A percentile compares a stretch with the other conserved stretches of the same genome.
phyloP scores from a whole-genome alignment of 2,113 vertebrate genomes.

The Synchiropus splendidus region DNA sequence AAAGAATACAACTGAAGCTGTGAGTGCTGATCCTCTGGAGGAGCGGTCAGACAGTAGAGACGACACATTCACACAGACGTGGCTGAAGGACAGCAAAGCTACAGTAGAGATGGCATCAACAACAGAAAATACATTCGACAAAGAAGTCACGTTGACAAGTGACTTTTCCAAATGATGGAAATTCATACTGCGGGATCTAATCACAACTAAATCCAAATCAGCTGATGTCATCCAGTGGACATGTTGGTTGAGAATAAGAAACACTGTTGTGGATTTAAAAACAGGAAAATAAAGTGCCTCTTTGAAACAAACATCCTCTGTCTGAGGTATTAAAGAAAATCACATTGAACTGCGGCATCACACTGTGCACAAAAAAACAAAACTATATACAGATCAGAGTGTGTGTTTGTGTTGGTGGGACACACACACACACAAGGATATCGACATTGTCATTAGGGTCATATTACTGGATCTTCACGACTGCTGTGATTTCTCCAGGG shows the following conservation, averaged over 20 bases:
- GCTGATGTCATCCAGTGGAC: conserved; percentile 9
- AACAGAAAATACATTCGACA: conserved; percentile 48
- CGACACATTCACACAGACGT: conserved; percentile 24
- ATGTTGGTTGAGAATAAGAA: conserved; percentile 33
- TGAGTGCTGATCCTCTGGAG: conserved; percentile 10
- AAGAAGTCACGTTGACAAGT: conserved; percentile 12
- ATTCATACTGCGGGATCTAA: conserved; percentile 6
- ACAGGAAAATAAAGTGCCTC: conserved; percentile 92
- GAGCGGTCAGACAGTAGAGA: no score
- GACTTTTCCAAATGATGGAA: no score
- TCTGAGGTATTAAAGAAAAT: conserved; percentile 70
- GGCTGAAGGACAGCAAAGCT: no score
- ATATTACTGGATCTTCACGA: no score
- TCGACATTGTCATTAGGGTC: conserved; percentile 42
- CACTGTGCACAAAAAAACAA: conserved; percentile 70
- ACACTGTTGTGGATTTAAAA: conserved; percentile 65
- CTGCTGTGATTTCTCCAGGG: no score
- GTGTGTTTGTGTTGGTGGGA: conserved; percentile 17
- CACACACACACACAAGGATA: conserved; percentile 17
- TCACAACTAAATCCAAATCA: conserved; percentile 1
- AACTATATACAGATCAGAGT: conserved; percentile 66
- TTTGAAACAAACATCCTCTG: conserved; percentile 70
- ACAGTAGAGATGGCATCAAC: conserved; percentile 22
- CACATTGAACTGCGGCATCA: conserved; percentile 68
- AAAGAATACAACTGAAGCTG: conserved; percentile 31